Percentiles rank a stretch among this genome's conserved stretches.
phyloP scores from a whole-genome alignment of 2,797 vertebrate genomes.

The Parauchenoglanis punctatus region DNA sequence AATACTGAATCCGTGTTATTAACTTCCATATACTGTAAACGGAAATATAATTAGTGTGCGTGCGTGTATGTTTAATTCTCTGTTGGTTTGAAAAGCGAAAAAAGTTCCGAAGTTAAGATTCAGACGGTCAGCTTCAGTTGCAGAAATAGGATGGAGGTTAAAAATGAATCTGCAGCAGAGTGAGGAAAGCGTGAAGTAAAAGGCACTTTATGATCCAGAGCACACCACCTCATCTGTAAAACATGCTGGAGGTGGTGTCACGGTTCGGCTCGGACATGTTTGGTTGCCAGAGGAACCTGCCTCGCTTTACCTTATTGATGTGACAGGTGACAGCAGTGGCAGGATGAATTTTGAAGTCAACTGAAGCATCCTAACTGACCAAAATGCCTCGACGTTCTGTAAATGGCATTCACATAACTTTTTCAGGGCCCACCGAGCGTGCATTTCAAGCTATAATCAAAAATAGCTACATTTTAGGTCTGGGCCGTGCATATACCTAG shows the following conservation, averaged over 20 bases:
- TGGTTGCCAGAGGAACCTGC: not conserved
- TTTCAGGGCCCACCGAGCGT: slow-evolving; percentile 5
- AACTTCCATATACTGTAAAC: not conserved
- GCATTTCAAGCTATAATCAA: slow-evolving; percentile 4
- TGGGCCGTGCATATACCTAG: not conserved
- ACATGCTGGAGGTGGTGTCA: not conserved
- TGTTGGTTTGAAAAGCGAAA: not conserved
- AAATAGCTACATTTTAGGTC: not conserved
- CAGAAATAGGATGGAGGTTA: not conserved
- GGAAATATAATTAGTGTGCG: not conserved
- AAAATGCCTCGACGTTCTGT: not conserved
- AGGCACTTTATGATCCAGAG: not conserved
- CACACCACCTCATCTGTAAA: slow-evolving; percentile 12
- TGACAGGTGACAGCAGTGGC: slow-evolving; percentile 13
- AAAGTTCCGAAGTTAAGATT: not conserved
- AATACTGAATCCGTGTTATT: slow-evolving; percentile 6
- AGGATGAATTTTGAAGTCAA: slow-evolving; percentile 19
- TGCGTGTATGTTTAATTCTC: not conserved
- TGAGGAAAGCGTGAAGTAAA: slow-evolving; percentile 14
- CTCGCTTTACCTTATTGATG: slow-evolving; percentile 3
- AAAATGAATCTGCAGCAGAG: not conserved
- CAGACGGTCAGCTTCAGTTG: not conserved
- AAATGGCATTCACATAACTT: slow-evolving; percentile 4
- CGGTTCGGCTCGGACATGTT: not conserved
- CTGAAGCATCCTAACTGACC: slow-evolving; percentile 4